These are phyloP conservation scores for Tiphia femorata DNA, from an alignment of 2,888 invertebrate genomes.

Conservation along the genomic window DNA sequence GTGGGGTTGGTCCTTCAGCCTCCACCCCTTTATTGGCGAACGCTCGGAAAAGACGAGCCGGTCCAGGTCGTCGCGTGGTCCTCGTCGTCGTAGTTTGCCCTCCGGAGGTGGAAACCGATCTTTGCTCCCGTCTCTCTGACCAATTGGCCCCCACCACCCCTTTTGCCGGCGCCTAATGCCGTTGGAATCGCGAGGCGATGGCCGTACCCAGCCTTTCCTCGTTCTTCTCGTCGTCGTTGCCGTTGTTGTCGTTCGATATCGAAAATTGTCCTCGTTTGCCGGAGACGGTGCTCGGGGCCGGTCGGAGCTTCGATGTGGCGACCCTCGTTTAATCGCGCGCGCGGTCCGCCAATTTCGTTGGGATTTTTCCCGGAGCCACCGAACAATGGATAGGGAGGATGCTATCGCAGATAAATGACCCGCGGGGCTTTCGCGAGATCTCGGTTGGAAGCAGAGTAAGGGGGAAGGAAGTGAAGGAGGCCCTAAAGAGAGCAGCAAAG, in stretches of 20 bases:
- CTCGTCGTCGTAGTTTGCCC: too few species aligned
- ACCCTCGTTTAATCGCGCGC: constrained; percentile 22
- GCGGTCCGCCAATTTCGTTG: too few species aligned
- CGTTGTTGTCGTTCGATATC: constrained; percentile 16
- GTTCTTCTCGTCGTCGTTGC: constrained; percentile 6
- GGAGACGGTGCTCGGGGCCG: too few species aligned
- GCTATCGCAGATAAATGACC: not conserved
- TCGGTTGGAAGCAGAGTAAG: too few species aligned
- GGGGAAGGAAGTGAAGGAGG: too few species aligned
- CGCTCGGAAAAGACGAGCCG: constrained; percentile 22
- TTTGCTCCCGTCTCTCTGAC: constrained; percentile 20
- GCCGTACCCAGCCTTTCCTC: too few species aligned
- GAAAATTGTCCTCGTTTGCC: constrained; percentile 32
- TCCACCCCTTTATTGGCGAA: constrained; percentile 22
- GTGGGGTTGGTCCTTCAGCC: too few species aligned
- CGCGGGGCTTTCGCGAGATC: too few species aligned
- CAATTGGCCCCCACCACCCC: constrained; percentile 15
- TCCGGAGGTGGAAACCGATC: constrained; percentile 28
- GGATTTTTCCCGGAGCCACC: not conserved
- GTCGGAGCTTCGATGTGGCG: too few species aligned
- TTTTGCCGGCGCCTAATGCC: constrained; percentile 36
- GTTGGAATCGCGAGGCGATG: constrained; percentile 31
- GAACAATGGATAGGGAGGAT: too few species aligned
- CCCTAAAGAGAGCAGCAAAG: too few species aligned
- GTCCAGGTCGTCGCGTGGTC: constrained; percentile 17